These are phyloP conservation scores for Gerosis bhagava DNA, from an alignment of 2,888 invertebrate species.

Conservation along the genomic window DNA sequence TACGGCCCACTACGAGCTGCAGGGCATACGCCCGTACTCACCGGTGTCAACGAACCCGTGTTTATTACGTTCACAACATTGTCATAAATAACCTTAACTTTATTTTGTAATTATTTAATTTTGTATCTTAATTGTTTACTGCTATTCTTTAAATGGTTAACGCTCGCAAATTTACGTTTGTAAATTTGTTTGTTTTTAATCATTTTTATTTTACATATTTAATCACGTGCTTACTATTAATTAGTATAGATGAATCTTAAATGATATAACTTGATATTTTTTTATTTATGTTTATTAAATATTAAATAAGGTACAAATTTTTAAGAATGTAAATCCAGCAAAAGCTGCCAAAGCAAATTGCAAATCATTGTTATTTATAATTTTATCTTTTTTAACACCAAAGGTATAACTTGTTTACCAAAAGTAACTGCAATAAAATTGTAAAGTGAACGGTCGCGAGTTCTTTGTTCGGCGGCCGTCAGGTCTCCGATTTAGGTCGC, in stretches of 20 bases:
- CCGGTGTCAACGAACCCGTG: conserved; percentile 66
- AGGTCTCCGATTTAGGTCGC: conserved; percentile 73
- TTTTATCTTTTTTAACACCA: background rate
- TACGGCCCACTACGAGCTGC: conserved; percentile 56
- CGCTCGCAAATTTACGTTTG: too few relatives aligned
- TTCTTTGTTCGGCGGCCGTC: conserved; percentile 75
- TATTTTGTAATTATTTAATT: too few relatives aligned
- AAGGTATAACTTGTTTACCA: conserved; percentile 1
- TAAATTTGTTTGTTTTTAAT: too few relatives aligned
- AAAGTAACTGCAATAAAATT: conserved; percentile 17
- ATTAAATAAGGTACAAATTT: too few relatives aligned
- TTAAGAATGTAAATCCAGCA: too few relatives aligned
- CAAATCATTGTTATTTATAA: background rate
- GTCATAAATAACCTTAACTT: conserved; percentile 27
- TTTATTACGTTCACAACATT: conserved; percentile 44
- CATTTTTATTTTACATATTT: too few relatives aligned
- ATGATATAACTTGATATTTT: too few relatives aligned
- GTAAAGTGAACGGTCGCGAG: conserved; percentile 27
- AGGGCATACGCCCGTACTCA: conserved; percentile 59
- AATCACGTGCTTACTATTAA: too few relatives aligned
- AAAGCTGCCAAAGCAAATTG: background rate
- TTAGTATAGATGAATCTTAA: too few relatives aligned
- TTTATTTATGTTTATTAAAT: too few relatives aligned
- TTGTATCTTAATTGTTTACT: conserved; percentile 20
- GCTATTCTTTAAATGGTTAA: conserved; percentile 12